Conservation (phyloP, 2,113 vertebrate species). For the Narcine bancroftii region DNA sequence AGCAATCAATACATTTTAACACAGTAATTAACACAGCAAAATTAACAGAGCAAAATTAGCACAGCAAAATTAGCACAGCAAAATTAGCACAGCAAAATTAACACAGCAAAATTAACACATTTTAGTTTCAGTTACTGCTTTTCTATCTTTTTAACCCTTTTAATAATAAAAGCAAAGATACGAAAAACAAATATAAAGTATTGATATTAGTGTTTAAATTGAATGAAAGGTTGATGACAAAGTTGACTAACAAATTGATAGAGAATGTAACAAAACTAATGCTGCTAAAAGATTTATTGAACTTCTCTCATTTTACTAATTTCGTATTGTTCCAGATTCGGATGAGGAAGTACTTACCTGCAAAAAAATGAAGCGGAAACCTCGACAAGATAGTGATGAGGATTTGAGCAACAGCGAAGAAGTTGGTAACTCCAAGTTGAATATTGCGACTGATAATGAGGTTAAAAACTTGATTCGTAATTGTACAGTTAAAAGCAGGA, state of each 20-base stretch:
- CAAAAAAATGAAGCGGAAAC: constrained; percentile 66
- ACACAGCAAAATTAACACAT: too few species aligned
- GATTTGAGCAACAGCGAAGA: constrained; percentile 49
- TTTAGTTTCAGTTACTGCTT: background rate
- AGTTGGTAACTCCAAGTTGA: constrained; percentile 41
- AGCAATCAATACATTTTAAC: too few species aligned
- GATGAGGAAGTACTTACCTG: constrained; percentile 72
- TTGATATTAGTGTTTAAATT: background rate
- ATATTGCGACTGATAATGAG: constrained; percentile 41
- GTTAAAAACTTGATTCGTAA: constrained; percentile 43
- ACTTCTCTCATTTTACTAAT: background rate
- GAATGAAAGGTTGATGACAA: background rate
- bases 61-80: too few species aligned
- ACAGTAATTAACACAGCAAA: too few species aligned
- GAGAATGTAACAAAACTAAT: background rate
- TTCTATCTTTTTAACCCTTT: background rate
- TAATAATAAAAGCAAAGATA: background rate
- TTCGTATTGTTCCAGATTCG: constrained; percentile 58
- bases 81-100: too few species aligned
- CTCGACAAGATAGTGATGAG: constrained; percentile 75
- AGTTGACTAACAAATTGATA: background rate
- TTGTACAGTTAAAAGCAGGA: constrained; percentile 37
- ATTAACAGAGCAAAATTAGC: too few species aligned
- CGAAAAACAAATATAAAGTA: background rate
- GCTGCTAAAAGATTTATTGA: background rate